A percentile compares a stretch with the other conserved stretches of the same genome.
Conservation (phyloP, 2,888 invertebrate genomes). For the Stomorhina lunata region DNA sequence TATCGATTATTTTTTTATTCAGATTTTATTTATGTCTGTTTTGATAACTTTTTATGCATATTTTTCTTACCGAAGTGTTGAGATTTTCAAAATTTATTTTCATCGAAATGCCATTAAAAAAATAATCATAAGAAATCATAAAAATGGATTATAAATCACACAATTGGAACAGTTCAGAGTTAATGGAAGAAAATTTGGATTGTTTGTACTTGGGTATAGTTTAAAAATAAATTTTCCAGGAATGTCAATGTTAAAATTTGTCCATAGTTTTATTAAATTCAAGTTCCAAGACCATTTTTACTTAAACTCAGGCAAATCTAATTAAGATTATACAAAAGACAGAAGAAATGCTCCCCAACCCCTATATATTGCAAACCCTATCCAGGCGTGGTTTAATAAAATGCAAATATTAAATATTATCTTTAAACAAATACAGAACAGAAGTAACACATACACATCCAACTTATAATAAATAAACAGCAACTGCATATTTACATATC, state of each 20-base stretch:
- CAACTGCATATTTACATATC: neutral
- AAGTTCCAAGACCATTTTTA: no score
- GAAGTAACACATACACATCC: neutral
- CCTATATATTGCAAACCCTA: neutral
- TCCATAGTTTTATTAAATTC: neutral
- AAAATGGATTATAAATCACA: conserved; percentile 54
- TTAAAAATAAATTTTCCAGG: neutral
- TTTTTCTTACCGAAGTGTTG: conserved; percentile 61
- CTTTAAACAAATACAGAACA: neutral
- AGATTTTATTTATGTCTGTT: conserved; percentile 34
- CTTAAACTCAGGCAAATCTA: no score
- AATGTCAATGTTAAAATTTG: conserved; percentile 22
- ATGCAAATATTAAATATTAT: neutral
- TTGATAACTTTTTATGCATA: conserved; percentile 54
- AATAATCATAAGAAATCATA: conserved; percentile 46
- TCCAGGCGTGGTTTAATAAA: neutral
- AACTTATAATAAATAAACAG: neutral
- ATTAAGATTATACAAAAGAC: no score
- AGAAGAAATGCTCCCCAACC: no score
- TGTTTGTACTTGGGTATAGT: neutral
- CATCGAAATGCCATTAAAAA: conserved; percentile 49
- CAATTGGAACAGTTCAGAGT: conserved; percentile 25
- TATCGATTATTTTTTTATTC: conserved; percentile 37
- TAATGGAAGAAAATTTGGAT: conserved; percentile 4
- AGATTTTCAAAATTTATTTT: conserved; percentile 57